Conservation (phyloP, 2,888 invertebrate genomes). For the Acanthosepion esculentum region DNA sequence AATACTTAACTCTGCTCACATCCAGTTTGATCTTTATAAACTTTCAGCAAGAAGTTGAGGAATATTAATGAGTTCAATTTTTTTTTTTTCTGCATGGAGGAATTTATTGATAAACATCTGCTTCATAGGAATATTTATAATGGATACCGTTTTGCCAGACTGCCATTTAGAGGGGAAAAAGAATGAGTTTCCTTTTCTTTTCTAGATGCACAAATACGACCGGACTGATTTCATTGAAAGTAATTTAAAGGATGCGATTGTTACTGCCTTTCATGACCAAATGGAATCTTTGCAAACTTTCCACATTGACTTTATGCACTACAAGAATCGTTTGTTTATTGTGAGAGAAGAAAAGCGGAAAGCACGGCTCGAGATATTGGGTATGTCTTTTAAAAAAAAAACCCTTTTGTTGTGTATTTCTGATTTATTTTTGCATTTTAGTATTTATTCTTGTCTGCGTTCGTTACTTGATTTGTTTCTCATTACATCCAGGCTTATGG, state of each 20-base stretch:
- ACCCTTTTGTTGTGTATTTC: neutral
- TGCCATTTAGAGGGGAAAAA: too few species aligned
- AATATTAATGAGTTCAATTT: too few species aligned
- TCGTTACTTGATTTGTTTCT: too few species aligned
- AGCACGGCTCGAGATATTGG: conserved; percentile 63
- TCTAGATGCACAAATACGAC: conserved; percentile 76
- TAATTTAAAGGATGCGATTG: conserved; percentile 76
- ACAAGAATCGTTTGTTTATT: conserved; percentile 78
- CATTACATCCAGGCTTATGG: too few species aligned
- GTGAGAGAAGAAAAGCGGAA: conserved; percentile 75
- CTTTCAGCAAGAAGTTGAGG: too few species aligned
- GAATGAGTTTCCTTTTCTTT: neutral
- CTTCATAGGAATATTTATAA: too few species aligned
- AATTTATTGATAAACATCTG: too few species aligned
- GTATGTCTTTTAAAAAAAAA: conserved; percentile 52
- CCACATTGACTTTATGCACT: conserved; percentile 73
- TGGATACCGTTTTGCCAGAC: too few species aligned
- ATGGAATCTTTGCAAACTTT: conserved; percentile 78
- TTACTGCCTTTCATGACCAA: conserved; percentile 76
- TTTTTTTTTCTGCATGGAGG: too few species aligned
- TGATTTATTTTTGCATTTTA: neutral
- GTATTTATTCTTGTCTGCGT: neutral
- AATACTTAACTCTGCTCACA: too few species aligned
- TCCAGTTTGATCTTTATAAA: too few species aligned
- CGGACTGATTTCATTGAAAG: conserved; percentile 78